A percentile compares a stretch with the other conserved stretches of the same genome.
phyloP scores from a whole-genome alignment of 2,113 vertebrate species.

The Nanorana parkeri region DNA sequence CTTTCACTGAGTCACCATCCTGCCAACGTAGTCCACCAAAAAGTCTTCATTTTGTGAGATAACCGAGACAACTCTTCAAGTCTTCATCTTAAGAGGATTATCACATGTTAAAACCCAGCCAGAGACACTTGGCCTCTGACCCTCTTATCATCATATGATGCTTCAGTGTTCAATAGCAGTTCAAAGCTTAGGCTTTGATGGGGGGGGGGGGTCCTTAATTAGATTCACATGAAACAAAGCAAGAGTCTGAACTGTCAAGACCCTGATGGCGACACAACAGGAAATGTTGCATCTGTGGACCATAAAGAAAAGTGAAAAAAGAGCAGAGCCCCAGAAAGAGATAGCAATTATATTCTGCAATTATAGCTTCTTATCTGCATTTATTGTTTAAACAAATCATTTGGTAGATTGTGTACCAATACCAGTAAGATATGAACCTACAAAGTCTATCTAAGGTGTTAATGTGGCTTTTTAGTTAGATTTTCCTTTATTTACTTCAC shows the following conservation, averaged over 20 bases:
- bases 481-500: too few relatives aligned
- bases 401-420: too few relatives aligned
- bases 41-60: conserved; percentile 1
- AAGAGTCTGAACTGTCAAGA: not conserved
- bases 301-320: too few relatives aligned
- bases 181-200: conserved; percentile 1
- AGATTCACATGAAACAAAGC: not conserved
- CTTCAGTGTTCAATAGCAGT: not conserved
- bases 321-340: too few relatives aligned
- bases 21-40: not conserved
- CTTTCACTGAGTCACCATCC: not conserved
- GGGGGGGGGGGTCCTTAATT: not conserved
- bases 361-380: too few relatives aligned
- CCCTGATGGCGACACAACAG: too few relatives aligned
- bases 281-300: too few relatives aligned
- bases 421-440: too few relatives aligned
- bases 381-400: too few relatives aligned
- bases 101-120: not conserved
- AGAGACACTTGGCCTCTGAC: conserved; percentile 40
- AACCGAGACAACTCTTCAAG: not conserved
- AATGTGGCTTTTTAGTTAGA: too few relatives aligned
- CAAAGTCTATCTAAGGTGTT: too few relatives aligned
- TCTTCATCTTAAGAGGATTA: conserved; percentile 34
- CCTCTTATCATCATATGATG: conserved; percentile 25
- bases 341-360: too few relatives aligned